phyloP scores from a whole-genome alignment of 1,140 invertebrate genomes.

The Achroia grisella region DNA sequence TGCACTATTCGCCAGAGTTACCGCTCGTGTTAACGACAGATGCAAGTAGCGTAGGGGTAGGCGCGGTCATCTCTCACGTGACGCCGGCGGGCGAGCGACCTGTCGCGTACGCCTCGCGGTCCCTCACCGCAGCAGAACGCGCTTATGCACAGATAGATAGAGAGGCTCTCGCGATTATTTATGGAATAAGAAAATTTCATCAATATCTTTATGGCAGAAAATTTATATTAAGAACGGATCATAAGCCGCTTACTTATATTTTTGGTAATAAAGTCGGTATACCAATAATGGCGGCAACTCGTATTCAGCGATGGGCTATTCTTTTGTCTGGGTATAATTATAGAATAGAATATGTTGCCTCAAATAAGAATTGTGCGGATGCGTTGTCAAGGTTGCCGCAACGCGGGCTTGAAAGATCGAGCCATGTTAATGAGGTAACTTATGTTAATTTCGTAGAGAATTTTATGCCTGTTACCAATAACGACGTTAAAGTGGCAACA shows the following conservation, averaged over 20 bases:
- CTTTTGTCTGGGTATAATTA: conserved; percentile 30
- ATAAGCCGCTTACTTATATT: conserved; percentile 61
- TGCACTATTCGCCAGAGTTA: conserved; percentile 10
- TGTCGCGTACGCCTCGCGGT: conserved; percentile 61
- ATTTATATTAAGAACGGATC: conserved; percentile 43
- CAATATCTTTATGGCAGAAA: conserved; percentile 34
- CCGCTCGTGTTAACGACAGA: conserved; percentile 43
- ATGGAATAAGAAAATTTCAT: conserved; percentile 54
- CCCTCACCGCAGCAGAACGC: conserved; percentile 18
- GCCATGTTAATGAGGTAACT: no score
- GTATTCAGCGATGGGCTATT: conserved; percentile 1
- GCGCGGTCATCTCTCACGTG: conserved; percentile 37
- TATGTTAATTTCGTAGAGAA: no score
- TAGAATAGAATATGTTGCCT: no score
- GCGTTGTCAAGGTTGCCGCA: no score
- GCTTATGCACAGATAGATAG: conserved; percentile 32
- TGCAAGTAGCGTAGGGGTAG: conserved; percentile 62
- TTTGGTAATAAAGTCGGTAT: conserved; percentile 46
- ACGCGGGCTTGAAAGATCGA: no score
- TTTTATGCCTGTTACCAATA: conserved; percentile 9
- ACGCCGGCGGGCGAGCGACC: conserved; percentile 41
- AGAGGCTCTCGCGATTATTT: conserved; percentile 65
- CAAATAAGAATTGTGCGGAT: no score
- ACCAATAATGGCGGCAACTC: conserved; percentile 29
- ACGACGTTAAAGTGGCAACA: conserved; percentile 21